Conservation (phyloP, 2,888 invertebrate genomes). For the Hypolimnas misippus region DNA sequence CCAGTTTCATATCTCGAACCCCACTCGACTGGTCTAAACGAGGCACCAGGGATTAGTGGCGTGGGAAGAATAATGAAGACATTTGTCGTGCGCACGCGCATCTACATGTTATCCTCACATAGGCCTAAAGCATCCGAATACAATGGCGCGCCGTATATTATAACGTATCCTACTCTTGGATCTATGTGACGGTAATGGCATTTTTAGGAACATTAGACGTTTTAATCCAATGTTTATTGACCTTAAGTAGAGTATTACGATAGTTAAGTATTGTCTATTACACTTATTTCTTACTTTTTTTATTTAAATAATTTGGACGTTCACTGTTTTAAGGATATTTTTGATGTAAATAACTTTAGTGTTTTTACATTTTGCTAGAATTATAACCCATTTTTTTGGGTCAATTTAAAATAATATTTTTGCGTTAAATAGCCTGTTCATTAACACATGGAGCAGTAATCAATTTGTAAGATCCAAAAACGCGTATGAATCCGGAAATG, state of each 20-base stretch:
- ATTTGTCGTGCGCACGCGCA: conserved; percentile 59
- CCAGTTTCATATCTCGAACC: conserved; percentile 39
- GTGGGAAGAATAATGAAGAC: conserved; percentile 76
- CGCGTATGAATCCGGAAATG: no score
- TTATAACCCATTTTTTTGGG: no score
- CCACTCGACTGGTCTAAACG: conserved; percentile 39
- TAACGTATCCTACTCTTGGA: conserved; percentile 30
- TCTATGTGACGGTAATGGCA: conserved; percentile 34
- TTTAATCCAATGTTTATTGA: conserved; percentile 37
- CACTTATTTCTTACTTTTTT: conserved; percentile 16
- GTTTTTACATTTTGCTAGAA: no score
- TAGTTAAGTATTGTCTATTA: conserved; percentile 27
- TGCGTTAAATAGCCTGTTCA: no score
- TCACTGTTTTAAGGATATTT: no score
- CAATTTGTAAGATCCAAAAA: no score
- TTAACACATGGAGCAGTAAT: no score
- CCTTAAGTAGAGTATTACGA: conserved; percentile 28
- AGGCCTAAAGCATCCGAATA: conserved; percentile 41
- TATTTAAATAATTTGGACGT: not conserved
- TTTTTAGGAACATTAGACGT: conserved; percentile 32
- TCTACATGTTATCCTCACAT: conserved; percentile 50
- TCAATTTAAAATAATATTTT: no score
- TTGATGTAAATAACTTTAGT: no score
- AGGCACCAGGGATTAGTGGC: conserved; percentile 45
- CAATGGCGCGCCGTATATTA: conserved; percentile 33